Base-by-base conservation (phyloP, 2,888 invertebrate species). In the Phalangium opilio region DNA sequence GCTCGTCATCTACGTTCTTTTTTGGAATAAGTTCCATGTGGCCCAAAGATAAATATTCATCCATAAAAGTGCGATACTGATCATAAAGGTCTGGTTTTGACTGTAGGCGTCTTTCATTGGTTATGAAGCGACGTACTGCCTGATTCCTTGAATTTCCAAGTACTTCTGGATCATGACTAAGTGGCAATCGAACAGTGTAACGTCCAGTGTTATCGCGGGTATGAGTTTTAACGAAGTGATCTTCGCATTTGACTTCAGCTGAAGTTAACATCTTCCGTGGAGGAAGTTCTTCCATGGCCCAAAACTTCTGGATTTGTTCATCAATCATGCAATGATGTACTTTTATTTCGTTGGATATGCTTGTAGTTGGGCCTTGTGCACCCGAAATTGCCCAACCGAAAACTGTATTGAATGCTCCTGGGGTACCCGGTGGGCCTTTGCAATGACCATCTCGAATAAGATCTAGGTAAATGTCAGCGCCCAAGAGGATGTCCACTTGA, bases 261-360 rank as follows among this genome's bases (percentile, higher is more conserved):
- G 39, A 40, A 3, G 57, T 55, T 17, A 50, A 48, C 33, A 45
- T 19, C 21, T 32, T 20, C 12, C 42, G 11, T 8, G 33, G 15
- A 18, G 52, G 50, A 36, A 55, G 27, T 46, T 57, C 57, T 53
- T 61, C 57, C 8, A 58, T 43, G 47, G 56, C 50, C 60, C 57
- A 58, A 53, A 59, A 57, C 14, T 48, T 50, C 11, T 46, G 34
- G 2, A 41, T 12, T 20, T 46, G 34, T 12, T 15, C 34, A 10
- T 45, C 34, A 19, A 45, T 17, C 7, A 17, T 18, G 21, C 19
- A 33, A 15, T 33, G 10, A 27, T 27, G 27, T 8, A 27, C 27
- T 27, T 27, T 4, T n/a, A n/a, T n/a, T 27, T 27, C 27, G 4
- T 27, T 27, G 5, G 27, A 27, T 27, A 7, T 4, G 4, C 27